These are phyloP conservation scores for Perca flavescens DNA, from an alignment of 2,113 vertebrate genomes.

Conservation along the genomic window DNA sequence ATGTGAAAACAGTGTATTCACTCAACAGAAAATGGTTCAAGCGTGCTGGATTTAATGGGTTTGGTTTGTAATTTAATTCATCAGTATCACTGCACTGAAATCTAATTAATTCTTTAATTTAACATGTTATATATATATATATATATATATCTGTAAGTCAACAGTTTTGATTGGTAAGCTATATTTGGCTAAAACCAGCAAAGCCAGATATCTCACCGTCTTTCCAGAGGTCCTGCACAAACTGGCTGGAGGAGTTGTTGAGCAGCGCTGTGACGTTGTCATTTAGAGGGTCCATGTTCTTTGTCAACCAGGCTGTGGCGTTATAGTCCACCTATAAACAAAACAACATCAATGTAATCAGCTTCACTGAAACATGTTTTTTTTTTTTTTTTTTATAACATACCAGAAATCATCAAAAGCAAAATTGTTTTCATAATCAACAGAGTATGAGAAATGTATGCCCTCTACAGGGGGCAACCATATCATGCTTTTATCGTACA, in stretches of 20 bases:
- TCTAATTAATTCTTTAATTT: background rate
- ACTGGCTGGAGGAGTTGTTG: conserved; percentile 92
- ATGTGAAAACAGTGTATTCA: background rate
- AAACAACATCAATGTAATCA: conserved; percentile 16
- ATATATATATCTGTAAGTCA: background rate
- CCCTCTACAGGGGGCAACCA: background rate
- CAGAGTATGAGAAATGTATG: background rate
- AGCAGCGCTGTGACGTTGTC: conserved; percentile 94
- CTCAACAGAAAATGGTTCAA: background rate
- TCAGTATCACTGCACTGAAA: background rate
- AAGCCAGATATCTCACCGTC: conserved; percentile 85
- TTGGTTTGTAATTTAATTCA: background rate
- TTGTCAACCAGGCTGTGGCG: conserved; percentile 93
- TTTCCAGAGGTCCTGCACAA: conserved; percentile 96
- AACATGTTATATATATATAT: background rate
- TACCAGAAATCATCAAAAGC: background rate
- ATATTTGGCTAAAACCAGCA: background rate
- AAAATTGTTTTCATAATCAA: background rate
- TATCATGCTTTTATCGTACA: background rate
- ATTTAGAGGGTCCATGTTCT: conserved; percentile 98
- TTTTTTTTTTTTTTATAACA: background rate
- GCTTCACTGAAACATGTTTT: background rate
- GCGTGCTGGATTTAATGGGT: background rate
- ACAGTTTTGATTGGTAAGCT: background rate
- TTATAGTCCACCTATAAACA: conserved; percentile 92